These are phyloP conservation scores for Oxygymnocypris stewartii DNA, from an alignment of 2,113 vertebrate species.

Conservation along the genomic window DNA sequence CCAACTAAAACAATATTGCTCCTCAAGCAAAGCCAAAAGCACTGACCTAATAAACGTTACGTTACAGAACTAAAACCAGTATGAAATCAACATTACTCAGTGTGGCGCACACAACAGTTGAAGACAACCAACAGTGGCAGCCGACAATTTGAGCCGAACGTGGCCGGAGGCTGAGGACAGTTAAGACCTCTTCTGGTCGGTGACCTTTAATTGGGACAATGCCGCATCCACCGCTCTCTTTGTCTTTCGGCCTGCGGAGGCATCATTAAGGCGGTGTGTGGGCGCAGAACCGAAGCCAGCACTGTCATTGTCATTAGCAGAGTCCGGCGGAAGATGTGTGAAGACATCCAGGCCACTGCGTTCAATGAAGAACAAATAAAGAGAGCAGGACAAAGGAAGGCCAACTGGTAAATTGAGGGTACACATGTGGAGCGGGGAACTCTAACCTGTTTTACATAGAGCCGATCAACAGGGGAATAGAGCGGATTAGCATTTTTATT, in stretches of 20 bases:
- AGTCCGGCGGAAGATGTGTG: slow-evolving; percentile 44
- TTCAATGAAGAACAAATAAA: slow-evolving; percentile 63
- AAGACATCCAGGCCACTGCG: slow-evolving; percentile 59
- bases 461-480: slow-evolving; percentile 60
- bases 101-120: slow-evolving; percentile 9
- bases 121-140: not conserved
- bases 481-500: slow-evolving; percentile 68
- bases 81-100: not conserved
- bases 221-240: not conserved
- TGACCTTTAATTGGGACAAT: slow-evolving; percentile 59
- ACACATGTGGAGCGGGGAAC: slow-evolving; percentile 62
- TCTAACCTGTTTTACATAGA: slow-evolving; percentile 68
- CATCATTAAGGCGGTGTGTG: slow-evolving; percentile 39
- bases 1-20: not conserved
- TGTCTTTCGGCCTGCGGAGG: slow-evolving; percentile 18
- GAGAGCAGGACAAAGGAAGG: slow-evolving; percentile 60
- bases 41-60: not conserved
- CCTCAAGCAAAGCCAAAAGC: not conserved
- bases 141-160: not conserved
- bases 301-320: slow-evolving; percentile 50
- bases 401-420: slow-evolving; percentile 61
- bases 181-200: slow-evolving; percentile 26
- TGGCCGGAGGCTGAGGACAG: not conserved
- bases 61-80: not conserved
- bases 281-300: not conserved